Evolutionary conservation across 2,113 vertebrate species (phyloP), one percentile per base, ranked within the genome.

Genomic region (Psittacula cyanocephala): DNA sequence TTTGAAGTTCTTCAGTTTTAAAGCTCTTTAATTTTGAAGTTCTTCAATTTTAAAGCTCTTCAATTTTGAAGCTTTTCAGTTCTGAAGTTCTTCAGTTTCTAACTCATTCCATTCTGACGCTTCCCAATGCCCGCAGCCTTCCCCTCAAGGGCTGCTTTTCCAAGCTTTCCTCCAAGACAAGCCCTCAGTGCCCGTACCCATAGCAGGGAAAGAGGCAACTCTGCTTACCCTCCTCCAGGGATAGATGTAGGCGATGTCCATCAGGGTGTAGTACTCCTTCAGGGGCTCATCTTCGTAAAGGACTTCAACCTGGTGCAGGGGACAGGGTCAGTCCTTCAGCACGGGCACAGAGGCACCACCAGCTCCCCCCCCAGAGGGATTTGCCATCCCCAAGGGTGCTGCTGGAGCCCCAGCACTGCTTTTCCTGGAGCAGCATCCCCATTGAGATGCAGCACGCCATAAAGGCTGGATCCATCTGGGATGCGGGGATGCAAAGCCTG

Each of bases 241-340:
- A 28, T 99, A 99, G 96, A 99, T 99, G 95, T 99, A 99, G 64
- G 99, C 98, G 2, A 99, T 99, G 76, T 99, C 99, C 99, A 99
- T 99, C 95, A 99, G 98, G 41, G 99, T 99, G 97, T 99, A 99
- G 93, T 99, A 99, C 64, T 99, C 99, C 98, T 99, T 99, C 91
- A 99, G 96, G 2, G 99, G 99, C 80, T 99, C 99, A 0, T 99
- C 99, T 83, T 99, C 99, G 0, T 99, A 99, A 62, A 99, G 97
- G 37, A 99, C 99, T 93, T 99, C 99, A 95, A 99, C 98, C 99
- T 99, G 97, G 17, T 1, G 6, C 46, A 29, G 50, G 59, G 18
- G 35, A 62, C n/a, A 39, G 29, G 2, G 3, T 88, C 80, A 87
- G 24, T 6, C 15, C 59, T 57, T 33, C 20, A 0, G 17, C 10